Evolutionary conservation across 2,888 invertebrate species (phyloP).

Genomic region (Calameuta idolon): DNA sequence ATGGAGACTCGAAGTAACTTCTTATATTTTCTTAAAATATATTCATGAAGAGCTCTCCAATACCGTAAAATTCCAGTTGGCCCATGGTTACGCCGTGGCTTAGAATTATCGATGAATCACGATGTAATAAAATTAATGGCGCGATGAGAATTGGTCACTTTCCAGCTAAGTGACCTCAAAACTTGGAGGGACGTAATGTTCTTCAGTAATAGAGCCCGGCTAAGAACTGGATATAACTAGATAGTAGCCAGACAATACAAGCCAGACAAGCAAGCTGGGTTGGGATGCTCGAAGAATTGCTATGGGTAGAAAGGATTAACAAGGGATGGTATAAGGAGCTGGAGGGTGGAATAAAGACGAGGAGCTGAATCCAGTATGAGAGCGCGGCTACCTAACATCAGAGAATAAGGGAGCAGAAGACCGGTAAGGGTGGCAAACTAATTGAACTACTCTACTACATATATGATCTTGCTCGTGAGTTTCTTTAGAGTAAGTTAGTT

Average conservation of each 20-base stretch:
- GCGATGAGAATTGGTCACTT: conserved; percentile 35
- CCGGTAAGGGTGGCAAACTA: conserved; percentile 22
- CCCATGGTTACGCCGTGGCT: not conserved
- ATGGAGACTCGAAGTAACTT: too few relatives aligned
- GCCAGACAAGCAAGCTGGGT: not conserved
- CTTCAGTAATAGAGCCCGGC: conserved; percentile 38
- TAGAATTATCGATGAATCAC: not conserved
- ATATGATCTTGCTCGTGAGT: conserved; percentile 22
- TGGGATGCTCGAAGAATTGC: conserved; percentile 13
- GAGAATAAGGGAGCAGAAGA: conserved; percentile 15
- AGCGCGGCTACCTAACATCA: conserved; percentile 1
- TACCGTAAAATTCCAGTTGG: not conserved
- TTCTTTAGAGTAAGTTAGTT: conserved; percentile 32
- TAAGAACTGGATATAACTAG: not conserved
- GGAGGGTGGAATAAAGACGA: conserved; percentile 17
- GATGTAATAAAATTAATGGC: not conserved
- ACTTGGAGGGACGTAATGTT: conserved; percentile 27
- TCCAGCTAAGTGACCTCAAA: conserved; percentile 30
- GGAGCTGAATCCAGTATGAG: conserved; percentile 20
- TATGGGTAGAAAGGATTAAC: conserved; percentile 21
- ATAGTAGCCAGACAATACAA: not conserved
- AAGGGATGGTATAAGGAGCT: conserved; percentile 22
- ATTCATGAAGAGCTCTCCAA: not conserved
- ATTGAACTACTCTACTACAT: conserved; percentile 34
- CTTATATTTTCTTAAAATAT: not conserved